Evolutionary conservation across 2,888 invertebrate genomes (phyloP).

Genomic region (Troides oblongomaculatus): DNA sequence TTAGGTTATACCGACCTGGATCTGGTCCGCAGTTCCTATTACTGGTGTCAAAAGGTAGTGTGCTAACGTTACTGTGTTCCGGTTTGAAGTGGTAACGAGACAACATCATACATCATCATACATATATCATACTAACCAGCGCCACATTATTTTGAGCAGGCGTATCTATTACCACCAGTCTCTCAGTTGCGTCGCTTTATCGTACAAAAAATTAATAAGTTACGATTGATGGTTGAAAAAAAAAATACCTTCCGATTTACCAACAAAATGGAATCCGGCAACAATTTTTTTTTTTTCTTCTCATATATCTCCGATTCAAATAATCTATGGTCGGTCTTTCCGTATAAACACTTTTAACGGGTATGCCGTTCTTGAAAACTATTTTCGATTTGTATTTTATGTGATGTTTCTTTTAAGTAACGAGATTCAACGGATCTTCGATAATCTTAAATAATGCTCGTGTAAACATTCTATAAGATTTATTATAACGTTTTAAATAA

Average conservation of each 20-base stretch:
- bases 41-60: too few species aligned
- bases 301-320: constrained; percentile 19
- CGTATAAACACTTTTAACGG: constrained; percentile 22
- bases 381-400: constrained; percentile 27
- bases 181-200: too few species aligned
- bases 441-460: constrained; percentile 23
- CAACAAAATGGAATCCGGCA: background rate
- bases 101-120: too few species aligned
- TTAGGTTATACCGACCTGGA: too few species aligned
- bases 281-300: background rate
- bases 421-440: constrained; percentile 15
- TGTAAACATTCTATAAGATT: constrained; percentile 24
- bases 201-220: too few species aligned
- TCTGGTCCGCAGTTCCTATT: too few species aligned
- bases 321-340: constrained; percentile 19
- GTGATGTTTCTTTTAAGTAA: constrained; percentile 21
- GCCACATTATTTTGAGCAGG: too few species aligned
- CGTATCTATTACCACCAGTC: too few species aligned
- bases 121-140: too few species aligned
- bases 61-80: too few species aligned
- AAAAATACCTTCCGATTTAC: background rate
- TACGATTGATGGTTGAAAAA: background rate
- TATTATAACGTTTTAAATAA: constrained; percentile 14
- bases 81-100: too few species aligned
- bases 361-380: constrained; percentile 27